These are phyloP conservation scores for Loriculus beryllinus DNA, from an alignment of 2,797 vertebrate genomes.

Conservation along the genomic window DNA sequence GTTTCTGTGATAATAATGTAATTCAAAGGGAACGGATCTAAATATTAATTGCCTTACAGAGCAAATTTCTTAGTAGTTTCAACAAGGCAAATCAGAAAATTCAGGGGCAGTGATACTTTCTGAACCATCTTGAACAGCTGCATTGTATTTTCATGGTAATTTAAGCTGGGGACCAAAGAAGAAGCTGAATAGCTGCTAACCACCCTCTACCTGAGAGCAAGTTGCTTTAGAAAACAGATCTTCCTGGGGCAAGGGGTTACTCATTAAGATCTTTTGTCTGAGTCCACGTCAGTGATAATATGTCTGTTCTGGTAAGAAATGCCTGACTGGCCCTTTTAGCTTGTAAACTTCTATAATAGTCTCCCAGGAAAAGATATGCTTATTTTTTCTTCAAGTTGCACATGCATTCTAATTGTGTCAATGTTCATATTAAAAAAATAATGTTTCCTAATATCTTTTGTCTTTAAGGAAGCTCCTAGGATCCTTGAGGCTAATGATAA, in stretches of 20 bases:
- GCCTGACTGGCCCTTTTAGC: neutral
- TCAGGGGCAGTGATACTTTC: neutral
- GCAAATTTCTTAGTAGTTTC: neutral
- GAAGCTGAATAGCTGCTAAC: neutral
- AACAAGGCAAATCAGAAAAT: neutral
- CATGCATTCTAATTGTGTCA: neutral
- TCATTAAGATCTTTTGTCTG: rapidly evolving
- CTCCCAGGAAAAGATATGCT: neutral
- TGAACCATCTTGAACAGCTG: neutral
- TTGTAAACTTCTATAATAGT: neutral
- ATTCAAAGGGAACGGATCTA: neutral
- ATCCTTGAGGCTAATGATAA: neutral
- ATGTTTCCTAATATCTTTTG: neutral
- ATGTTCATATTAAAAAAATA: neutral
- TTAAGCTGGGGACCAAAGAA: neutral
- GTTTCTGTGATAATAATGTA: neutral
- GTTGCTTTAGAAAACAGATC: neutral
- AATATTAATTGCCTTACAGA: neutral
- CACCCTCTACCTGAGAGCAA: neutral
- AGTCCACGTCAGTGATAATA: neutral
- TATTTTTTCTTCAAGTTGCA: neutral
- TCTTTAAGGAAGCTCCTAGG: neutral
- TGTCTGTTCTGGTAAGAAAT: neutral
- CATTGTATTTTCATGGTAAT: neutral
- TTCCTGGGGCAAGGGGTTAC: neutral